Percentiles rank a stretch among this genome's conserved stretches.
phyloP scores from a whole-genome alignment of 2,113 vertebrate species.

The Pangasianodon gigas region DNA sequence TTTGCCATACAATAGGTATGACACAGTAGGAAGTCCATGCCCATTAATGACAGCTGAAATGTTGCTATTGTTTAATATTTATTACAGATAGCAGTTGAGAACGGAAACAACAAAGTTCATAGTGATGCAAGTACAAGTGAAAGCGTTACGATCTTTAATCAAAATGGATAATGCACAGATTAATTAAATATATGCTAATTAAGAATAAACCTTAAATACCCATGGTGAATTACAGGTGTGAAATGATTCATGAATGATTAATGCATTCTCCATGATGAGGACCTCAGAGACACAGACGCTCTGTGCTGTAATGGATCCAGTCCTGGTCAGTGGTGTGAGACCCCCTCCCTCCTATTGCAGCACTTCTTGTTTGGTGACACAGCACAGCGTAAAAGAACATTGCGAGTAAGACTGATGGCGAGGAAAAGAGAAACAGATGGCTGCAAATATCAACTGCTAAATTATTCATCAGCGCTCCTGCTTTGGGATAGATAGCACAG shows the following conservation, averaged over 20 bases:
- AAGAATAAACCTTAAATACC: slow-evolving; percentile 26
- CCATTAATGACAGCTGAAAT: slow-evolving; percentile 15
- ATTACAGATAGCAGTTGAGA: background rate
- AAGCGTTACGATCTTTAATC: background rate
- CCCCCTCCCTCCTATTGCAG: slow-evolving; percentile 18
- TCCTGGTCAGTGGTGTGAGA: slow-evolving; percentile 18
- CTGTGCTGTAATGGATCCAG: background rate
- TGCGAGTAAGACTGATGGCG: slow-evolving; percentile 48
- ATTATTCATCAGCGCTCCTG: slow-evolving; percentile 57
- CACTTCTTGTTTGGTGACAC: slow-evolving; percentile 49
- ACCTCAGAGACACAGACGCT: background rate
- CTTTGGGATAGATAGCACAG: slow-evolving; percentile 38
- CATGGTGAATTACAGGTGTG: slow-evolving; percentile 26
- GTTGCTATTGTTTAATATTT: slow-evolving; percentile 28
- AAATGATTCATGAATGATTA: slow-evolving; percentile 30
- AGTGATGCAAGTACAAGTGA: background rate
- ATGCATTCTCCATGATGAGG: background rate
- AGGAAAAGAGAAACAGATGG: slow-evolving; percentile 60
- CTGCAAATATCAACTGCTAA: slow-evolving; percentile 56
- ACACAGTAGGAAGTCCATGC: slow-evolving; percentile 5
- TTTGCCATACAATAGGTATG: slow-evolving; percentile 8
- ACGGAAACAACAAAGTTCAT: background rate
- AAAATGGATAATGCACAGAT: background rate
- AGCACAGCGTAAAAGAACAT: slow-evolving; percentile 43
- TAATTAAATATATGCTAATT: slow-evolving; percentile 18